Percentiles rank a stretch among this genome's conserved stretches.
Conservation (phyloP, 2,113 vertebrate species). For the Galemys pyrenaicus region DNA sequence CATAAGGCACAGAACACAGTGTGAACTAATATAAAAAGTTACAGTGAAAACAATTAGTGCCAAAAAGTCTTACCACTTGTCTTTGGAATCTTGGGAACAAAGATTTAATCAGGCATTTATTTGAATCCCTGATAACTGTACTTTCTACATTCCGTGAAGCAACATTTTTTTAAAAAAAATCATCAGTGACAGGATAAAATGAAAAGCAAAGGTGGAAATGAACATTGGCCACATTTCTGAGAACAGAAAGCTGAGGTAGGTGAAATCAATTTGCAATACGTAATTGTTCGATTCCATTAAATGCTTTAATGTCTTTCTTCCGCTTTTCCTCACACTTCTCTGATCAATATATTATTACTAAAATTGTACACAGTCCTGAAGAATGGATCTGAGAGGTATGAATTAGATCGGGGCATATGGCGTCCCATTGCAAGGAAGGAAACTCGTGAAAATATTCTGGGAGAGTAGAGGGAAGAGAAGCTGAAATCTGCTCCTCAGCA, state of each 20-base stretch:
- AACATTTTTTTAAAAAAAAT: neutral
- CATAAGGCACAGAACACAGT: neutral
- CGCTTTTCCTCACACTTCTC: neutral
- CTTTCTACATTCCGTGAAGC: neutral
- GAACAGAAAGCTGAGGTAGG: neutral
- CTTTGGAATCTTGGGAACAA: neutral
- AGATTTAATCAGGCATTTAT: neutral
- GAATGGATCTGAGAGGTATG: neutral
- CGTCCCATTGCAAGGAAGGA: neutral
- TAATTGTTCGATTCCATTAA: neutral
- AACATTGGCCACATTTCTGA: neutral
- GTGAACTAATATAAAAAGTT: neutral
- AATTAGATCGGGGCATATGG: neutral
- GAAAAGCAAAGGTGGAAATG: neutral
- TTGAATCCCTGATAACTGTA: neutral
- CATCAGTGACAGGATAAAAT: neutral
- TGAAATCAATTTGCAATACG: neutral
- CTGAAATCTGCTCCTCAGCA: neutral
- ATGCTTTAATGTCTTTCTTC: neutral
- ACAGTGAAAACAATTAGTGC: neutral
- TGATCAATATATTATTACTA: neutral
- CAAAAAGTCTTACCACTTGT: neutral
- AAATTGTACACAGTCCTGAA: neutral
- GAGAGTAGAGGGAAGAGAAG: neutral
- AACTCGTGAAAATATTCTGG: neutral